phyloP scores from a whole-genome alignment of 2,113 vertebrate genomes.

The Clarias batrachus region DNA sequence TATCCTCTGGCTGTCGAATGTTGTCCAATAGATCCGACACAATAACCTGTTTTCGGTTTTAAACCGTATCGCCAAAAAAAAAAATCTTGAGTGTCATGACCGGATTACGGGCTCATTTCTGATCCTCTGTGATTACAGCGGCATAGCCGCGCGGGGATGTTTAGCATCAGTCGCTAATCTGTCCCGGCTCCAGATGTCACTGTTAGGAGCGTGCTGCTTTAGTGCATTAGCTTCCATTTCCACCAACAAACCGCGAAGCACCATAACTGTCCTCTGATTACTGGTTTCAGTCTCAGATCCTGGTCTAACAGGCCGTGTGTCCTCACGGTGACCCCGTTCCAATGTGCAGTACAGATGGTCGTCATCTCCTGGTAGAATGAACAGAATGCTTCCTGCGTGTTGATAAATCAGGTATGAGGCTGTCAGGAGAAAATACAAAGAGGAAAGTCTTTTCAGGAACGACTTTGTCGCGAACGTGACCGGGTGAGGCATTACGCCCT shows the following conservation, averaged over 20 bases:
- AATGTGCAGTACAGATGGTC: background rate
- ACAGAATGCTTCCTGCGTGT: background rate
- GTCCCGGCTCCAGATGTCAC: constrained; percentile 24
- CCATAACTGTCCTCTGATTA: background rate
- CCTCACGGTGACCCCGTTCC: background rate
- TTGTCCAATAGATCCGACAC: background rate
- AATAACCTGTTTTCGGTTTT: background rate
- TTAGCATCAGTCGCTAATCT: constrained; percentile 36
- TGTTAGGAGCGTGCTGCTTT: background rate
- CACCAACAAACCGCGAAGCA: background rate
- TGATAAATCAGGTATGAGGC: constrained; percentile 11
- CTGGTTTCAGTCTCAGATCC: background rate
- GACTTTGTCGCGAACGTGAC: background rate
- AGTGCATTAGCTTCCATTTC: constrained; percentile 14
- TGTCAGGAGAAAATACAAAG: background rate
- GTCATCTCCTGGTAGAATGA: background rate
- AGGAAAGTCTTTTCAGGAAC: background rate
- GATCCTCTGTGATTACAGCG: constrained; percentile 32
- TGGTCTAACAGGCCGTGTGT: background rate
- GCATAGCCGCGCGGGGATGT: constrained; percentile 27
- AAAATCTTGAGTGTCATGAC: constrained; percentile 25
- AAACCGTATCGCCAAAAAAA: background rate
- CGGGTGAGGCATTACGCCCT: constrained; percentile 4
- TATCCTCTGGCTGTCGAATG: background rate
- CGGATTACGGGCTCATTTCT: constrained; percentile 32